Evolutionary conservation across 2,797 vertebrate species (phyloP).

Genomic region (Helarctos malayanus): DNA sequence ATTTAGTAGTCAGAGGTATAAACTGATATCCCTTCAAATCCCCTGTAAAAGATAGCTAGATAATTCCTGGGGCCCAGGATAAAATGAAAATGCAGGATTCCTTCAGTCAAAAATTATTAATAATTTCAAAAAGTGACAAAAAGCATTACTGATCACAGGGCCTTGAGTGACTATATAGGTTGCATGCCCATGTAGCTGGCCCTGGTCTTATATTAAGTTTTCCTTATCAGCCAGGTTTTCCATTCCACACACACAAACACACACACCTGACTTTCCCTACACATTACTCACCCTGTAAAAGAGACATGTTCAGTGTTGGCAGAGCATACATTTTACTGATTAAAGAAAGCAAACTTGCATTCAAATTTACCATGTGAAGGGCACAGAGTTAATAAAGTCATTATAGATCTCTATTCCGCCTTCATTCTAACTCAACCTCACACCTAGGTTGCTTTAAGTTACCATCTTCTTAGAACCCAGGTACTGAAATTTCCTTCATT

Average conservation of each 20-base stretch:
- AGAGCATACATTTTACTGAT: not conserved
- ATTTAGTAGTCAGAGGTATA: not conserved
- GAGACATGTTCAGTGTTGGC: not conserved
- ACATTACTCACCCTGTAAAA: not conserved
- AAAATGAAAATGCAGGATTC: not conserved
- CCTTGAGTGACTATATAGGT: not conserved
- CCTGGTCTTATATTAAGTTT: not conserved
- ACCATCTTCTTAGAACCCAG: not conserved
- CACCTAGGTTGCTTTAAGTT: not conserved
- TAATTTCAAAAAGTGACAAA: not conserved
- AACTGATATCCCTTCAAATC: not conserved
- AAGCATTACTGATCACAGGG: not conserved
- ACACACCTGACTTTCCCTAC: not conserved
- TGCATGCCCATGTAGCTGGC: not conserved
- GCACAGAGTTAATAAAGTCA: not conserved
- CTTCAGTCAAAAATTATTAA: not conserved
- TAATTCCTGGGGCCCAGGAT: not conserved
- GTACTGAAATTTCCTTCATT: not conserved
- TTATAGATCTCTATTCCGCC: not conserved
- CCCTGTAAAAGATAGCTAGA: not conserved
- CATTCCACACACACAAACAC: not conserved
- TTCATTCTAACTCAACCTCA: not conserved
- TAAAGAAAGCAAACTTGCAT: not conserved
- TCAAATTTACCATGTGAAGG: not conserved
- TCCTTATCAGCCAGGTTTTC: not conserved